Conservation (phyloP, 1,140 invertebrate species). For the Myzus persicae region DNA sequence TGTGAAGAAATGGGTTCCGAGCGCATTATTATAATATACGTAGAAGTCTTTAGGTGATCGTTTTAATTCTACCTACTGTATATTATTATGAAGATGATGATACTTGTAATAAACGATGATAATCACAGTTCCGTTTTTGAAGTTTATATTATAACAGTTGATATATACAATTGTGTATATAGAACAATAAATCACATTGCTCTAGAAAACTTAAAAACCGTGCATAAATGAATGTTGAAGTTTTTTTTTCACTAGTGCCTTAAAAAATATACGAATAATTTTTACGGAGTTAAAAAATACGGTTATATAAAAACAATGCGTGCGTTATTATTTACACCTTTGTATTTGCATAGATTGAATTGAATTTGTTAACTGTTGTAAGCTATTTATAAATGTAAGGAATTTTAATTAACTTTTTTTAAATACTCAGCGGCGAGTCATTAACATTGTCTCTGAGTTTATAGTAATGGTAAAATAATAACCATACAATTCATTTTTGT, state of each 20-base stretch:
- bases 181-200: neutral
- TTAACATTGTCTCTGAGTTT: neutral
- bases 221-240: neutral
- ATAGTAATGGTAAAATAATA: constrained; percentile 40
- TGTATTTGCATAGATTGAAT: neutral
- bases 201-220: neutral
- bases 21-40: neutral
- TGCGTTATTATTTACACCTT: neutral
- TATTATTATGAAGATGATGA: neutral
- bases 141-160: neutral
- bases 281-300: neutral
- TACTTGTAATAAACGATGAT: neutral
- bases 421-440: neutral
- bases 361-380: constrained; percentile 26
- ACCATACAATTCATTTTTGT: constrained; percentile 24
- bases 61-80: neutral
- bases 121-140: neutral
- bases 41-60: neutral
- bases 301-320: constrained; percentile 20
- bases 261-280: neutral
- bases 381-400: constrained; percentile 43
- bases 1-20: neutral
- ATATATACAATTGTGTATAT: neutral
- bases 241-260: neutral
- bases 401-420: constrained; percentile 45